phyloP scores from a whole-genome alignment of 2,113 vertebrate genomes.

The Sylvietta virens region DNA sequence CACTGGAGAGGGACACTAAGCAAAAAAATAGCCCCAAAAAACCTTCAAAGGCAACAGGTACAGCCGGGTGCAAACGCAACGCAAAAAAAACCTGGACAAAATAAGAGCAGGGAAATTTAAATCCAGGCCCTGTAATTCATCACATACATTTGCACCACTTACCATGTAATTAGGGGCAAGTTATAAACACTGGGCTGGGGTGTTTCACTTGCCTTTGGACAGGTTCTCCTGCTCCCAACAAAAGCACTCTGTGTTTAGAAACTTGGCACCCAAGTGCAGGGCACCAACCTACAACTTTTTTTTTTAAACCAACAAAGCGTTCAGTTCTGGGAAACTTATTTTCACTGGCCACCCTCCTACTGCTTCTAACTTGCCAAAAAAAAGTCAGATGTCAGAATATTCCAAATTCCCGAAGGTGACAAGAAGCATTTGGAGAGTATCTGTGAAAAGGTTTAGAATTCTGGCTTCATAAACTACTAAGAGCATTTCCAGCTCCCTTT shows the following conservation, averaged over 20 bases:
- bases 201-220: not conserved
- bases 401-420: not conserved
- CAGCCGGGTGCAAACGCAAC: fast-evolving
- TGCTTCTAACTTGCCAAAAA: not conserved
- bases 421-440: not conserved
- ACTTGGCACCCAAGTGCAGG: not conserved
- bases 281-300: not conserved
- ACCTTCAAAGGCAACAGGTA: not conserved
- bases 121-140: not conserved
- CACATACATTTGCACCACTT: not conserved
- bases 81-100: not conserved
- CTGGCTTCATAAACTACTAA: not conserved
- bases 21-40: not conserved
- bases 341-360: not conserved
- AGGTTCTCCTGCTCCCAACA: not conserved
- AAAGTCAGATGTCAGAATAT: not conserved
- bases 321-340: not conserved
- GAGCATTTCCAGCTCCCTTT: not conserved
- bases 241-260: not conserved
- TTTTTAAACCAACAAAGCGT: not conserved
- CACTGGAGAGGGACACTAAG: not conserved
- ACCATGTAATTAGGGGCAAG: not conserved
- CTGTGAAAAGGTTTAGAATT: not conserved
- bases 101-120: not conserved
- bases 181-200: not conserved